These are phyloP conservation scores for Sacculina carcini DNA, from an alignment of 2,888 invertebrate genomes.

Conservation along the genomic window DNA sequence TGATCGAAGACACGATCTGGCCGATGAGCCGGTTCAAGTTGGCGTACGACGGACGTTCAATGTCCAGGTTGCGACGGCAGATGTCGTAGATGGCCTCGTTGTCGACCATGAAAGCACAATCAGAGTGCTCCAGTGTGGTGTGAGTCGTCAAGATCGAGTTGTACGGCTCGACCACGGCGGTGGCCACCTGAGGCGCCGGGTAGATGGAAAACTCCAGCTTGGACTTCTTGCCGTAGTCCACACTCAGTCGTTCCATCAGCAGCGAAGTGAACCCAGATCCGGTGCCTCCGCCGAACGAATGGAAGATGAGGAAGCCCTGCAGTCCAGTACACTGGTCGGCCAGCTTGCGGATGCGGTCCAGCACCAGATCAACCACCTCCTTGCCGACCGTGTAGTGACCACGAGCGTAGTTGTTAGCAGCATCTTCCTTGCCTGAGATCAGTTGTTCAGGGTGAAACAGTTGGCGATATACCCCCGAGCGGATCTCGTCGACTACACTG, in stretches of 20 bases:
- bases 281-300: constrained; percentile 75
- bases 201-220: constrained; percentile 88
- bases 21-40: constrained; percentile 24
- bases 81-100: constrained; percentile 44
- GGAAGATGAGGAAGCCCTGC: constrained; percentile 58
- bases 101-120: constrained; percentile 26
- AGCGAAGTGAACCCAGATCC: constrained; percentile 87
- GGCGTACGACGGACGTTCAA: constrained; percentile 53
- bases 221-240: constrained; percentile 87
- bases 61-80: constrained; percentile 41
- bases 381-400: constrained; percentile 42
- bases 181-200: constrained; percentile 59
- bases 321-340: constrained; percentile 43
- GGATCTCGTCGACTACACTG: constrained; percentile 43
- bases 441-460: constrained; percentile 28
- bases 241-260: constrained; percentile 81
- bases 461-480: constrained; percentile 23
- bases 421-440: constrained; percentile 26
- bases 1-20: constrained; percentile 25
- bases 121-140: constrained; percentile 33
- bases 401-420: constrained; percentile 27
- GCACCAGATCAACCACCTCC: constrained; percentile 43
- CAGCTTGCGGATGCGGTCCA: constrained; percentile 44
- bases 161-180: constrained; percentile 56
- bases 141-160: constrained; percentile 90